Evolutionary conservation across 2,113 vertebrate species (phyloP), one percentile per base, ranked within the genome.

Genomic region (Protobothrops mucrosquamatus): DNA sequence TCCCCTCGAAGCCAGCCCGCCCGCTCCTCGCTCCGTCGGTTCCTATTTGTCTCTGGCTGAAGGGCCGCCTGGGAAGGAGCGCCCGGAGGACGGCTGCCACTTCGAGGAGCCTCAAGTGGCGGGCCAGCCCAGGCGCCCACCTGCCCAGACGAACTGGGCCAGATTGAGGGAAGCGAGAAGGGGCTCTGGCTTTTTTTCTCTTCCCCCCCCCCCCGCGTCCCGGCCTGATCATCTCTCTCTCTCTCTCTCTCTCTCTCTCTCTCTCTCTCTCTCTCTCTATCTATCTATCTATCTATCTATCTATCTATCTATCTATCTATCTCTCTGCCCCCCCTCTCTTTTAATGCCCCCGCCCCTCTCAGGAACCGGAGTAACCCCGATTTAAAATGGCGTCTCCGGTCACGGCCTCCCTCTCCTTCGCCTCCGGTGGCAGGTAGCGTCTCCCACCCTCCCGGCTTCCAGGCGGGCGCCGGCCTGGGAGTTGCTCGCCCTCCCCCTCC

Each of bases 311-410:
- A n/a, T n/a, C n/a, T n/a, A n/a, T n/a, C n/a, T n/a, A n/a, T n/a
- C 6, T 8, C 46, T 7, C 46, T 7, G 5, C 46, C 46, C 48
- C 48, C 48, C 48, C n/a, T 1, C 48, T 48, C 48, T 48, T 48
- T 43, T 26, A 89, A 51, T 4, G 23, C 26, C 61, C 18, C 51
- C 1, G 12, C 39, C 24, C 69, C 26, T 5, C 46, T 34, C 6
- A 24, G 43, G 14, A 91, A 56, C 48, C 52, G 14, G 52, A 51
- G 34, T 90, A 15, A 34, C 29, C 11, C 20, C 4, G 55, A 74
- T 48, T 94, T 95, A 97, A 97, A 96, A 96, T 97, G 97, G 97
- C 97, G 96, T 93, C 96, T 93, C 86, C 46, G 2, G 74, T 92
- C 59, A 87, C 6, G 93, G 51, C 56, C 94, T 92, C 85, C 9